phyloP scores from a whole-genome alignment of 2,113 vertebrate genomes.

The Picathartes gymnocephalus region DNA sequence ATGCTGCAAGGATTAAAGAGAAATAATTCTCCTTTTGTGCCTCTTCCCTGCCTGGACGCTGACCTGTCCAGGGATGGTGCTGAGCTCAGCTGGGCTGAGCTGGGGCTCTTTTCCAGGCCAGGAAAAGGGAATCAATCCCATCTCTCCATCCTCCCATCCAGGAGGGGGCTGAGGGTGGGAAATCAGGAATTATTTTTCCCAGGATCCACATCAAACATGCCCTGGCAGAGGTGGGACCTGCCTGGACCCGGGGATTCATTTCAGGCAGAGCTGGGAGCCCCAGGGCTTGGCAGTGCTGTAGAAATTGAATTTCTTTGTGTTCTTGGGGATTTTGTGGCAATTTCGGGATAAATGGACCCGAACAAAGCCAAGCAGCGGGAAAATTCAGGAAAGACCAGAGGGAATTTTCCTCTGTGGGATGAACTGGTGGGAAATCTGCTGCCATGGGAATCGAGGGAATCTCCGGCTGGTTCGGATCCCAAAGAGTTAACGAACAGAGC shows the following conservation, averaged over 20 bases:
- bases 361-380: not conserved
- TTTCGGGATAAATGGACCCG: not conserved
- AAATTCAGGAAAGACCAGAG: not conserved
- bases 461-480: not conserved
- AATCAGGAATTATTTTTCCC: not conserved
- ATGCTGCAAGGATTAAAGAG: not conserved
- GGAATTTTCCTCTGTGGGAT: not conserved
- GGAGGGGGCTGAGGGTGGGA: fast-evolving
- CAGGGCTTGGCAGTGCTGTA: fast-evolving
- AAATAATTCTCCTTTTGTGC: not conserved
- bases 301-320: not conserved
- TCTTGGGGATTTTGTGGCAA: not conserved
- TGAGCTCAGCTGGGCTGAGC: not conserved
- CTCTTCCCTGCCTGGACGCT: not conserved
- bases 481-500: not conserved
- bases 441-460: not conserved
- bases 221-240: not conserved
- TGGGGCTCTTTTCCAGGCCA: not conserved
- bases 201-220: not conserved
- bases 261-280: not conserved
- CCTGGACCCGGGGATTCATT: fast-evolving
- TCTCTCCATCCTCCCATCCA: not conserved
- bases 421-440: not conserved
- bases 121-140: not conserved
- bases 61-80: not conserved